These are phyloP conservation scores for Cryptocephalus moraei DNA, from an alignment of 2,888 invertebrate genomes.

Conservation along the genomic window DNA sequence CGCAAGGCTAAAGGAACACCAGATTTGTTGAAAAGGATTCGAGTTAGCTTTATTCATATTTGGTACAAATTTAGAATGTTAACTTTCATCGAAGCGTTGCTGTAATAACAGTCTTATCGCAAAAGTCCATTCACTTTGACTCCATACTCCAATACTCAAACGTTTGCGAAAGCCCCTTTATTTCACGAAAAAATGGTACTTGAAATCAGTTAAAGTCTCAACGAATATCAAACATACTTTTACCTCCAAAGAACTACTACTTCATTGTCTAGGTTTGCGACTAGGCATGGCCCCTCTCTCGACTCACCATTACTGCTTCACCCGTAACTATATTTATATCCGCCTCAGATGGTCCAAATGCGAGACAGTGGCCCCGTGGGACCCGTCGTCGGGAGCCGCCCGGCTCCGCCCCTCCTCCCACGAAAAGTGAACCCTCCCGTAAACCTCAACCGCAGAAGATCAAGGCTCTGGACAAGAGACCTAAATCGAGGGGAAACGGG, in stretches of 20 bases:
- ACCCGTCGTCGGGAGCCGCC: slow-evolving; percentile 55
- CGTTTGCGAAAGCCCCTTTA: too few species aligned
- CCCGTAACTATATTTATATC: neutral
- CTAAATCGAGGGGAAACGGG: slow-evolving; percentile 55
- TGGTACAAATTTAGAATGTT: too few species aligned
- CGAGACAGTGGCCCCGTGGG: slow-evolving; percentile 54
- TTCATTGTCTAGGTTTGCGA: neutral
- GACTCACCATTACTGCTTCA: neutral
- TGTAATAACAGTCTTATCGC: too few species aligned
- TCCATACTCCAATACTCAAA: too few species aligned
- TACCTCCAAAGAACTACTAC: neutral
- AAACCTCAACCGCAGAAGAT: slow-evolving; percentile 60
- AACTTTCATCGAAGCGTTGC: too few species aligned
- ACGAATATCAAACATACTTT: neutral
- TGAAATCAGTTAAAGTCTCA: too few species aligned
- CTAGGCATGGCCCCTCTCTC: neutral
- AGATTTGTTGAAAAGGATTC: too few species aligned
- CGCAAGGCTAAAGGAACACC: too few species aligned
- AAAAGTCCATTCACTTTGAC: too few species aligned
- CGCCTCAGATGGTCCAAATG: slow-evolving; percentile 37
- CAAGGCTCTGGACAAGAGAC: slow-evolving; percentile 60
- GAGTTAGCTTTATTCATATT: too few species aligned
- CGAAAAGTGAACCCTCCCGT: slow-evolving; percentile 51
- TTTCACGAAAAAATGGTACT: too few species aligned
- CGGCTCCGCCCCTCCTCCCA: slow-evolving; percentile 40